A percentile compares a stretch with the other conserved stretches of the same genome.
Evolutionary conservation across 2,888 invertebrate species (phyloP).

Genomic region (Physocephala rufipes): DNA sequence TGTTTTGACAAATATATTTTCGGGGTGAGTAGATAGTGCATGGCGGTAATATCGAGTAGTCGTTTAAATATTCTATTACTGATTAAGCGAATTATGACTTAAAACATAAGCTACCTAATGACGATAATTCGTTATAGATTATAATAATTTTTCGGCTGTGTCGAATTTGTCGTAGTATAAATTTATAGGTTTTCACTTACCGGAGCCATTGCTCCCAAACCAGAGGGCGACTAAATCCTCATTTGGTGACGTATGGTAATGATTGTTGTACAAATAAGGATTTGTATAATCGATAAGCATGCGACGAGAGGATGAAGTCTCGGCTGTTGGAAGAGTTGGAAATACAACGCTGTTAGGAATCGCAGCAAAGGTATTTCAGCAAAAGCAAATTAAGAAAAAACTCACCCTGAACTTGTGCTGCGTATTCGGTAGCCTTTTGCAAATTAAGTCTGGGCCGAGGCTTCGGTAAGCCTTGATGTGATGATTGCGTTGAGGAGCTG

Average conservation of each 20-base stretch:
- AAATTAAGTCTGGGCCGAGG: constrained; percentile 64
- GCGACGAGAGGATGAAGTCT: constrained; percentile 66
- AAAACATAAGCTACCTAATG: too few species aligned
- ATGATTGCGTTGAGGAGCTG: constrained; percentile 34
- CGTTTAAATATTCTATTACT: too few species aligned
- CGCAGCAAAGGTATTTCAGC: too few species aligned
- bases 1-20: too few species aligned
- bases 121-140: too few species aligned
- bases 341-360: neutral
- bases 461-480: constrained; percentile 48
- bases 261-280: constrained; percentile 66
- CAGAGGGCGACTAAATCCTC: constrained; percentile 81
- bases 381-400: neutral
- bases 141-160: too few species aligned
- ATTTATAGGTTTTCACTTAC: constrained; percentile 63
- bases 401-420: constrained; percentile 64
- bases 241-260: constrained; percentile 71
- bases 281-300: constrained; percentile 65
- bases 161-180: neutral
- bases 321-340: constrained; percentile 55
- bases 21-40: too few species aligned
- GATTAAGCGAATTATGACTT: too few species aligned
- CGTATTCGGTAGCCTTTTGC: constrained; percentile 65
- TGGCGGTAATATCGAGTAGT: too few species aligned
- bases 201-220: constrained; percentile 74